Conservation (phyloP, 1,140 invertebrate genomes). For the Cherax quadricarinatus region DNA sequence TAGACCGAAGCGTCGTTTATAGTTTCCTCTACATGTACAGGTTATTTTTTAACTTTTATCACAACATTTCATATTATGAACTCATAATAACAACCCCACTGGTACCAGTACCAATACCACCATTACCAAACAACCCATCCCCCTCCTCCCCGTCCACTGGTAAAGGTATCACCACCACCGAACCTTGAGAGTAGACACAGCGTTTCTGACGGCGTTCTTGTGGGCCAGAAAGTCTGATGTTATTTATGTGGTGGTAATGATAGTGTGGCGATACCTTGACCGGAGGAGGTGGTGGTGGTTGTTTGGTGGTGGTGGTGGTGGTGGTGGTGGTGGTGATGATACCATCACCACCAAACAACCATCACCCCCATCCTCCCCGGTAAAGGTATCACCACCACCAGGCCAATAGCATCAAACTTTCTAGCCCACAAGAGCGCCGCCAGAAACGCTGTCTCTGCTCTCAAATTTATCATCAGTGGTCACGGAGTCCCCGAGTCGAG, state of each 20-base stretch:
- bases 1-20: too few species aligned
- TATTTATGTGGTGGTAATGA: background rate
- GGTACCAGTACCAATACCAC: too few species aligned
- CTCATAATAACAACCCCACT: too few species aligned
- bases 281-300: background rate
- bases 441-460: background rate
- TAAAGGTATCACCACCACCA: background rate
- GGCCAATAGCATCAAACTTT: background rate
- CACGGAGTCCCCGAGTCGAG: background rate
- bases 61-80: too few species aligned
- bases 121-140: background rate
- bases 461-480: constrained; percentile 44
- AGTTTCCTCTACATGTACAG: too few species aligned
- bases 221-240: background rate
- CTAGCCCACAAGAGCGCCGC: background rate
- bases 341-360: background rate
- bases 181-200: constrained; percentile 9
- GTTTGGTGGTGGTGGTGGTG: too few species aligned
- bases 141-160: too few species aligned
- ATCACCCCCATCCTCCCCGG: background rate
- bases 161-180: too few species aligned
- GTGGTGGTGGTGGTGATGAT: too few species aligned
- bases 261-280: background rate
- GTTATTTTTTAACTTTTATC: too few species aligned
- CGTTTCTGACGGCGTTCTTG: background rate